phyloP scores from a whole-genome alignment of 2,888 invertebrate genomes.

The Lasioglossum pauxillum region DNA sequence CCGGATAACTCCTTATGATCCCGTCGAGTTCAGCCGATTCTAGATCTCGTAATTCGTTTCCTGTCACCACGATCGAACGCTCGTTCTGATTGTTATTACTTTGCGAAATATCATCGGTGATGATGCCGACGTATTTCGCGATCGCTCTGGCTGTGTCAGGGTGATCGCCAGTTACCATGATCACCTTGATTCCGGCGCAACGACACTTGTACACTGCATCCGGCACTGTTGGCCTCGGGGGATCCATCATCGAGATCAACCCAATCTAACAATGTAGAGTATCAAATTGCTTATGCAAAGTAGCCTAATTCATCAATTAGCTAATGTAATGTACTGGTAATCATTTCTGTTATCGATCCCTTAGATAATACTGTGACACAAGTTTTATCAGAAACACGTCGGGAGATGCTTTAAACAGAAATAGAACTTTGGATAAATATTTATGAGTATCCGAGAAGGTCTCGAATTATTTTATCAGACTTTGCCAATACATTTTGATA shows the following conservation, averaged over 20 bases:
- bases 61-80: conserved; percentile 82
- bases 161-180: conserved; percentile 93
- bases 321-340: not conserved
- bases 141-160: conserved; percentile 92
- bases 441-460: not conserved
- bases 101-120: conserved; percentile 82
- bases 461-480: not conserved
- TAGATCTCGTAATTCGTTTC: conserved; percentile 67
- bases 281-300: conserved; percentile 77
- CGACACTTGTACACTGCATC: conserved; percentile 89
- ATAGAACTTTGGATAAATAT: not conserved
- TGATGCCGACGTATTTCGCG: conserved; percentile 90
- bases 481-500: not conserved
- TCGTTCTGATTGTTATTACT: conserved; percentile 1
- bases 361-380: not conserved
- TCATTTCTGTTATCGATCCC: not conserved
- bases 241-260: conserved; percentile 88
- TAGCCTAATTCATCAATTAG: not conserved
- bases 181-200: conserved; percentile 91
- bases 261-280: conserved; percentile 83
- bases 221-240: conserved; percentile 87
- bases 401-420: not conserved
- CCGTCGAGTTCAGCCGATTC: conserved; percentile 85
- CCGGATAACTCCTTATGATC: conserved; percentile 87
- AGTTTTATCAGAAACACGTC: not conserved